phyloP scores from a whole-genome alignment of 1,140 invertebrate genomes.

The Protaetia brevitarsis region DNA sequence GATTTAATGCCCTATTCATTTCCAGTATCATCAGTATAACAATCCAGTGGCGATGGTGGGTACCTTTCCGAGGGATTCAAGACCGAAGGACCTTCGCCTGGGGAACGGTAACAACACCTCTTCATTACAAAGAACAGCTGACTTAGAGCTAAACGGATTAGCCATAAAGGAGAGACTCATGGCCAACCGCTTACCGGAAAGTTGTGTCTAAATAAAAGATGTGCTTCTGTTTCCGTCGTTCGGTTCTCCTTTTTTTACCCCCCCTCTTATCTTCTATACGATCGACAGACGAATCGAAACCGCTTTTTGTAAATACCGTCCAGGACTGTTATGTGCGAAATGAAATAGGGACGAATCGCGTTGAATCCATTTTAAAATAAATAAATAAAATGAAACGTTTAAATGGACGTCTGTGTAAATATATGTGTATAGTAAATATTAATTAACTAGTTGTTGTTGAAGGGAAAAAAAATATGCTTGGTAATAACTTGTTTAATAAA shows the following conservation, averaged over 20 bases:
- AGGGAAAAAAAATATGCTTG: slow-evolving; percentile 1
- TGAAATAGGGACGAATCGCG: neutral
- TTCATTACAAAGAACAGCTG: slow-evolving; percentile 38
- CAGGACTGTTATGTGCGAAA: too few species aligned
- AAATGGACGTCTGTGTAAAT: slow-evolving; percentile 11
- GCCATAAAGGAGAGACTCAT: slow-evolving; percentile 72
- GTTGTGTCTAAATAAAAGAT: slow-evolving; percentile 60
- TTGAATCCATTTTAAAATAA: neutral
- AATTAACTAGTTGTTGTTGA: neutral
- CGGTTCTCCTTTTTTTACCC: neutral
- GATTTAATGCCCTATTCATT: too few species aligned
- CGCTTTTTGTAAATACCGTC: slow-evolving; percentile 21
- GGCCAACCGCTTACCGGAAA: slow-evolving; percentile 71
- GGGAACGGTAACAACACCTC: slow-evolving; percentile 42
- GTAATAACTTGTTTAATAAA: neutral
- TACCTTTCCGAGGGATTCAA: slow-evolving; percentile 46
- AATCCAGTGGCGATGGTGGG: slow-evolving; percentile 46
- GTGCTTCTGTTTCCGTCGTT: neutral
- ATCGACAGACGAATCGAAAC: too few species aligned
- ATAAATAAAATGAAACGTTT: too few species aligned
- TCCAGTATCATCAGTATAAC: slow-evolving; percentile 47
- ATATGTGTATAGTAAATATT: slow-evolving; percentile 2
- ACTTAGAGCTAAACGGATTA: slow-evolving; percentile 59
- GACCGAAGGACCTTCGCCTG: slow-evolving; percentile 46
- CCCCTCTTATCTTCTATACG: neutral